Percentiles rank a stretch among this genome's conserved stretches.
phyloP scores from a whole-genome alignment of 2,113 vertebrate species.

The Ictalurus punctatus region DNA sequence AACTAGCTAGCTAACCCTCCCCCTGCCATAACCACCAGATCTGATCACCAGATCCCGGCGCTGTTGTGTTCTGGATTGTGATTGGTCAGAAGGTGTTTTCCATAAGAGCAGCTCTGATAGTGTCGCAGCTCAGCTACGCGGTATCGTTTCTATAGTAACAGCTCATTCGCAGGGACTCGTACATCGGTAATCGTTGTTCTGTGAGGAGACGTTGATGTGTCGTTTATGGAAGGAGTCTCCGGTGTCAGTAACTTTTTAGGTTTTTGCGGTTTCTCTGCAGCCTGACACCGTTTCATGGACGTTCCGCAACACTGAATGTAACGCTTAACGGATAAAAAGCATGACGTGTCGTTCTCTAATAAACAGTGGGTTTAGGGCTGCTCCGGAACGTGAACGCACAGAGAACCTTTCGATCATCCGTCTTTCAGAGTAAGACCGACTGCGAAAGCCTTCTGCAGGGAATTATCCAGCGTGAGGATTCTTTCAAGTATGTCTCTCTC shows the following conservation, averaged over 20 bases:
- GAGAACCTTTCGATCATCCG: neutral
- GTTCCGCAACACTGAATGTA: neutral
- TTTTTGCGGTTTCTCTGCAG: neutral
- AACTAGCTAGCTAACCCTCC: too few species aligned
- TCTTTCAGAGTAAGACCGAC: neutral
- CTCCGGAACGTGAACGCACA: neutral
- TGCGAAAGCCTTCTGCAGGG: slow-evolving; percentile 1
- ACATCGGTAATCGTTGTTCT: neutral
- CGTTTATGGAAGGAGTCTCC: neutral
- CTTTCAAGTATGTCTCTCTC: neutral
- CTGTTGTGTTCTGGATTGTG: neutral
- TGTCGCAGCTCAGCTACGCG: too few species aligned
- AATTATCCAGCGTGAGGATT: neutral
- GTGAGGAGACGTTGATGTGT: neutral
- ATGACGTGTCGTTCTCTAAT: neutral
- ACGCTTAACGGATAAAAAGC: neutral
- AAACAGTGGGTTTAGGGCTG: neutral
- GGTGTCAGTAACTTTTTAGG: neutral
- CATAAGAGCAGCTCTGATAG: neutral
- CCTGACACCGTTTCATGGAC: neutral
- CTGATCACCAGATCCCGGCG: too few species aligned
- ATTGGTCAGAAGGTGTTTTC: neutral
- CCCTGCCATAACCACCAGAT: too few species aligned
- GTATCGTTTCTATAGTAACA: neutral
- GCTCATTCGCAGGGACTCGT: neutral